Conservation (phyloP, 2,113 vertebrate species). For the Anser cygnoides region DNA sequence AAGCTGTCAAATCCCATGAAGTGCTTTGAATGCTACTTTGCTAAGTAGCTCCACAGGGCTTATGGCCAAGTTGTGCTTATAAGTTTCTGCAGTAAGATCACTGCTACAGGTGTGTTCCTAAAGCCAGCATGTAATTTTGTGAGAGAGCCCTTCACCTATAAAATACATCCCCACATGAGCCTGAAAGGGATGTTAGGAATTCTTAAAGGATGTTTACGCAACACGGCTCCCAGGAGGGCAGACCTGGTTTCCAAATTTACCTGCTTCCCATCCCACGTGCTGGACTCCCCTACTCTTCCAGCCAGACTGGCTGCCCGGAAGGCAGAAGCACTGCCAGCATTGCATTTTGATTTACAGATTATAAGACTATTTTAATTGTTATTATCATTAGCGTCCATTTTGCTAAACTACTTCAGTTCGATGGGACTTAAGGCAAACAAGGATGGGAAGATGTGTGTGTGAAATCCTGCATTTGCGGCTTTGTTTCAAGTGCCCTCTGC, state of each 20-base stretch:
- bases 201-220: background rate
- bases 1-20: background rate
- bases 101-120: background rate
- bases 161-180: background rate
- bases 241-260: background rate
- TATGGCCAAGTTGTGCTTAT: background rate
- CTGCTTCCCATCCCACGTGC: background rate
- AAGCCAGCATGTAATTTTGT: background rate
- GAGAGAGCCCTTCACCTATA: background rate
- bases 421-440: background rate
- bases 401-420: background rate
- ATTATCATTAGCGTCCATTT: background rate
- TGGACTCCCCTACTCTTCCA: background rate
- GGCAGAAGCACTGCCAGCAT: accelerated
- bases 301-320: background rate
- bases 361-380: background rate
- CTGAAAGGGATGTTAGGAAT: background rate
- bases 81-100: background rate
- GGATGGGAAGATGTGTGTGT: accelerated
- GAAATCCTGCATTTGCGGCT: accelerated
- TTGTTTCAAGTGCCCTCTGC: accelerated
- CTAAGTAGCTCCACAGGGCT: background rate
- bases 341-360: background rate
- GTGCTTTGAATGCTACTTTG: background rate
- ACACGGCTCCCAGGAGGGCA: background rate